Base-by-base conservation (phyloP, 2,113 vertebrate species). In the Uria aalge region DNA sequence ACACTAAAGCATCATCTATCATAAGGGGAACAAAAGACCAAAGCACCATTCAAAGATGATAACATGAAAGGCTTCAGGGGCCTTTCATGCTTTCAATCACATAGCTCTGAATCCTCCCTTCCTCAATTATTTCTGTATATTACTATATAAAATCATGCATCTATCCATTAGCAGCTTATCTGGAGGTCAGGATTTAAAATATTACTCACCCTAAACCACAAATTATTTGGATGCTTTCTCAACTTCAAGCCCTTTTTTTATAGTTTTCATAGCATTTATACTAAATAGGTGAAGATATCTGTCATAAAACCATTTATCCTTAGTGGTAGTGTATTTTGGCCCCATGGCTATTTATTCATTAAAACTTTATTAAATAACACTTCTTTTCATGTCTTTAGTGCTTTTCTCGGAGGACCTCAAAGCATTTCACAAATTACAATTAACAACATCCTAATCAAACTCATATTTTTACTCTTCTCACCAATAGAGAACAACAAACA, bases 61-160 rank as follows among this genome's bases (percentile, higher is more conserved):
- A 88, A 93, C 88, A 93, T 93, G 90, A 96, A 96, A 95, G 92
- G 67, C 85, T 95, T 88, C 48, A n/a, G 53, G 81, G 64, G 10
- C 30, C 47, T 96, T 97, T 88, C 76, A 81, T 90, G 79, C 83
- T 90, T 88, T 80, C 88, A 91, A 24, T 88, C 85, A 78, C 41
- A 32, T 41, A 59, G 52, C 32, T 78, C 83, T 78, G 85, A 81
- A 74, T 59, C 56, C 40, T 92, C 47, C 23, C 34, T 68, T 73
- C 77, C 53, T 92, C 55, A 56, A n/a, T 93, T 92, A 93, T 92
- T 92, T 95, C 76, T 94, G 24, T 68, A 75, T 91, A 86, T 78
- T 91, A 59, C 56, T 84, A 12, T 29, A 83, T 63, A 90, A 90
- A 92, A 34, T 13, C 2, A 2, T 71, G 11, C 52, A 47, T n/a